Percentiles rank a stretch among this genome's conserved stretches.
phyloP scores from a whole-genome alignment of 2,113 vertebrate species.

The Daubentonia madagascariensis region DNA sequence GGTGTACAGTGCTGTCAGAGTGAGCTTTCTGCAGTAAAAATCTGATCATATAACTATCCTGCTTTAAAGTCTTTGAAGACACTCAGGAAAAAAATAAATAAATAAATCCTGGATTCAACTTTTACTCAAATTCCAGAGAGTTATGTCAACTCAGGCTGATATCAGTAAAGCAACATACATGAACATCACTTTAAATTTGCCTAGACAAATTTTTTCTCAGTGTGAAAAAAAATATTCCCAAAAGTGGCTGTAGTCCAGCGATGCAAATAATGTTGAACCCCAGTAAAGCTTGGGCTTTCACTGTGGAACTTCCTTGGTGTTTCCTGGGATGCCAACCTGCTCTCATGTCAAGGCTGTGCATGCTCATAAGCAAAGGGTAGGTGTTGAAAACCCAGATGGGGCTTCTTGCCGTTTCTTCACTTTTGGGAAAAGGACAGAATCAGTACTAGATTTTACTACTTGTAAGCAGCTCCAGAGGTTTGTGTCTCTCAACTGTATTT shows the following conservation, averaged over 20 bases:
- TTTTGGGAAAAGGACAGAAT: background rate
- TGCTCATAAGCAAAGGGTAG: background rate
- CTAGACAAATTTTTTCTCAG: background rate
- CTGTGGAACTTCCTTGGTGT: background rate
- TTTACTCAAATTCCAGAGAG: background rate
- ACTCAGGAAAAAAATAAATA: background rate
- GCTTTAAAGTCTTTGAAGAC: background rate
- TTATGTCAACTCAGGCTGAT: background rate
- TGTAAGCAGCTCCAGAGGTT: background rate
- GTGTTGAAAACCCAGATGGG: background rate
- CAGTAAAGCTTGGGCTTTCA: background rate
- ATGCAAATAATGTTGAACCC: background rate
- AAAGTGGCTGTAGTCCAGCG: background rate
- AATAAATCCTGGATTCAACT: background rate
- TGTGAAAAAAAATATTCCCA: background rate
- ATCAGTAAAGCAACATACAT: background rate
- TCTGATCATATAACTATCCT: background rate
- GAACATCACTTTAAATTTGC: background rate
- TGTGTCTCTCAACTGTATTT: background rate
- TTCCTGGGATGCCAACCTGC: background rate
- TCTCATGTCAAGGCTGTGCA: background rate
- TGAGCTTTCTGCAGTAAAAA: conserved; percentile 20
- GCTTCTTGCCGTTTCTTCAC: background rate
- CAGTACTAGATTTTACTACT: background rate
- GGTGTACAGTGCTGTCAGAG: background rate